A percentile compares a stretch with the other conserved stretches of the same genome.
Conservation (phyloP, 2,797 vertebrate species). For the Hephaestus fuliginosus region DNA sequence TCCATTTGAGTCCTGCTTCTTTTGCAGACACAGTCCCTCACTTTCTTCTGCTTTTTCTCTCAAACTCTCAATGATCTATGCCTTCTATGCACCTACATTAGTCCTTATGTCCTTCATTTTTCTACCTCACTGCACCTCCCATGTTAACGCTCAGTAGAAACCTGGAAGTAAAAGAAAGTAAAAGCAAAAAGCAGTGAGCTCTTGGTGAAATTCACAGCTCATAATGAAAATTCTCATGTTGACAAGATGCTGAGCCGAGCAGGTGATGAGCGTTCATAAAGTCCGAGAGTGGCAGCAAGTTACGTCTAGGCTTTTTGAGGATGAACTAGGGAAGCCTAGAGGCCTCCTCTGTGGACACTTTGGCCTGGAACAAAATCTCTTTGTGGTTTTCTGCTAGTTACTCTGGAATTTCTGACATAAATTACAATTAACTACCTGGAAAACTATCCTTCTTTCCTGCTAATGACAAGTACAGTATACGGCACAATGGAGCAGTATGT, state of each 20-base stretch:
- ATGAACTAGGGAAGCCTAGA: conserved; percentile 60
- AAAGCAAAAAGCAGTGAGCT: neutral
- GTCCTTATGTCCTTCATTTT: conserved; percentile 1
- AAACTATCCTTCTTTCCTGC: conserved; percentile 61
- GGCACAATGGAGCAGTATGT: conserved; percentile 20
- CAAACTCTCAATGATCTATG: conserved; percentile 24
- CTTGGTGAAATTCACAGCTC: neutral
- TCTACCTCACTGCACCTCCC: neutral
- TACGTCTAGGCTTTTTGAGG: conserved; percentile 45
- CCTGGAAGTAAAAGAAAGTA: neutral
- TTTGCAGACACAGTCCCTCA: conserved; percentile 9
- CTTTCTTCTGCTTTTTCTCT: conserved; percentile 8
- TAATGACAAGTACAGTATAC: conserved; percentile 54
- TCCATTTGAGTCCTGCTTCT: conserved; percentile 25
- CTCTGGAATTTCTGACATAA: conserved; percentile 77
- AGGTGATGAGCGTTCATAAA: conserved; percentile 41
- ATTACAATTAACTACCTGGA: conserved; percentile 80
- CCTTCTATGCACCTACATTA: neutral
- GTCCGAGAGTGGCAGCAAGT: conserved; percentile 19
- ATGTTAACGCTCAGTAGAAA: neutral
- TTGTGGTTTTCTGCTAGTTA: conserved; percentile 68
- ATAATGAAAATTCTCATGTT: conserved; percentile 17
- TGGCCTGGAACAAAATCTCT: conserved; percentile 68
- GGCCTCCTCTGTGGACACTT: conserved; percentile 59
- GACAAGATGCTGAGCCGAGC: conserved; percentile 23